Percentiles rank a stretch among this genome's conserved stretches.
These are phyloP conservation scores for Taurulus bubalis DNA, from an alignment of 2,113 vertebrate species.

Conservation along the genomic window DNA sequence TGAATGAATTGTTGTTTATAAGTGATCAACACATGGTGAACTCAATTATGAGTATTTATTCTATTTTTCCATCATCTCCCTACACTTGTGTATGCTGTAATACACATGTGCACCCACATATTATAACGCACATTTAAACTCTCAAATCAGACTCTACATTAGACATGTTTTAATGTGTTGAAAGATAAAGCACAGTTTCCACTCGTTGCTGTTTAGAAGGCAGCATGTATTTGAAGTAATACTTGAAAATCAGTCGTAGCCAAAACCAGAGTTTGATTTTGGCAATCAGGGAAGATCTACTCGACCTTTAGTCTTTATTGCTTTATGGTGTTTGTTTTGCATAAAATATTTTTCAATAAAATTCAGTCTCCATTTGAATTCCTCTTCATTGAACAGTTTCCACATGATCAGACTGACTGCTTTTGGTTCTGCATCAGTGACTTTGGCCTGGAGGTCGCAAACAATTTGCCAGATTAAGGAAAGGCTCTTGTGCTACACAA, in stretches of 20 bases:
- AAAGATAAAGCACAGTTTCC: neutral
- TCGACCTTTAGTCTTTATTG: neutral
- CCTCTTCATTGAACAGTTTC: neutral
- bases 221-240: neutral
- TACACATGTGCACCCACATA: neutral
- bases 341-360: neutral
- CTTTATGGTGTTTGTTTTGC: constrained; percentile 2
- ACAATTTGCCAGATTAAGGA: neutral
- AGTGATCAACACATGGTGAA: neutral
- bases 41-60: neutral
- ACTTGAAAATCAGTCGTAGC: neutral
- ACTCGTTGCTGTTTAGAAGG: neutral
- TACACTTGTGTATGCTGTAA: neutral
- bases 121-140: neutral
- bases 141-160: neutral
- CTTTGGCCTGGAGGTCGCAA: neutral
- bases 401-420: neutral
- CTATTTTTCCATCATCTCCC: neutral
- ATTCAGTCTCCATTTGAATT: neutral
- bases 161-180: neutral
- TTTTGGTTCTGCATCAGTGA: constrained; percentile 21
- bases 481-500: neutral
- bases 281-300: neutral
- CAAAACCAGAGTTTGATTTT: neutral
- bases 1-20: neutral